A percentile compares a stretch with the other conserved stretches of the same genome.
Conservation (phyloP, 2,797 vertebrate genomes). For the Sebastes goodei region DNA sequence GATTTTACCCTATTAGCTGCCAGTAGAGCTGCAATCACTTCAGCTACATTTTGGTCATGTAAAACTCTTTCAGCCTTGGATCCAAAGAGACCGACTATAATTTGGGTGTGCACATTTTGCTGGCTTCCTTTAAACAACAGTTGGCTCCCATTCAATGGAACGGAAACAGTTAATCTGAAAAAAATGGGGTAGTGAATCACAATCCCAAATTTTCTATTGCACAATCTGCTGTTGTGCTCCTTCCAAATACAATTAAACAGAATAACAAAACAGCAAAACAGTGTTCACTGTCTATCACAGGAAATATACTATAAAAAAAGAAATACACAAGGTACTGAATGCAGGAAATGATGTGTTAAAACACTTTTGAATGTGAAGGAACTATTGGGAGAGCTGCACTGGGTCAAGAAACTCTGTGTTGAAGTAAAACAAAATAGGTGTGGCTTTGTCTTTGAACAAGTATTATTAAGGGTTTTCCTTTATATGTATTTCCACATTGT, state of each 20-base stretch:
- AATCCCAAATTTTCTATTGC: neutral
- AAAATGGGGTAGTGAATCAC: neutral
- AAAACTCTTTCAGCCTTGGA: neutral
- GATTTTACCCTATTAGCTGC: neutral
- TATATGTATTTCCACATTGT: no score
- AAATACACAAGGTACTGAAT: neutral
- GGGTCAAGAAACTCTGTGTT: no score
- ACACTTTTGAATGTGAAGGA: neutral
- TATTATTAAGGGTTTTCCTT: no score
- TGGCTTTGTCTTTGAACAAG: no score
- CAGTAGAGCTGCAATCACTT: neutral
- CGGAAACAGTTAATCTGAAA: neutral
- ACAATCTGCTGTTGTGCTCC: neutral
- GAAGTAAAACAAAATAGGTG: no score
- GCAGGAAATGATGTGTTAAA: neutral
- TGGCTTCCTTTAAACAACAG: neutral
- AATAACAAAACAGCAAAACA: neutral
- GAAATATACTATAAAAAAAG: neutral
- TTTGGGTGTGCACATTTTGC: neutral
- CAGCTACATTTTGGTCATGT: neutral
- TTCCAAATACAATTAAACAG: neutral
- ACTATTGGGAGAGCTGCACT: no score
- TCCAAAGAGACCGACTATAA: neutral
- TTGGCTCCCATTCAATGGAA: neutral
- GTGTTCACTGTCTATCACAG: neutral